Percentiles rank a stretch among this genome's conserved stretches.
phyloP scores from a whole-genome alignment of 1,140 invertebrate species.

The Trichonephila clavata region DNA sequence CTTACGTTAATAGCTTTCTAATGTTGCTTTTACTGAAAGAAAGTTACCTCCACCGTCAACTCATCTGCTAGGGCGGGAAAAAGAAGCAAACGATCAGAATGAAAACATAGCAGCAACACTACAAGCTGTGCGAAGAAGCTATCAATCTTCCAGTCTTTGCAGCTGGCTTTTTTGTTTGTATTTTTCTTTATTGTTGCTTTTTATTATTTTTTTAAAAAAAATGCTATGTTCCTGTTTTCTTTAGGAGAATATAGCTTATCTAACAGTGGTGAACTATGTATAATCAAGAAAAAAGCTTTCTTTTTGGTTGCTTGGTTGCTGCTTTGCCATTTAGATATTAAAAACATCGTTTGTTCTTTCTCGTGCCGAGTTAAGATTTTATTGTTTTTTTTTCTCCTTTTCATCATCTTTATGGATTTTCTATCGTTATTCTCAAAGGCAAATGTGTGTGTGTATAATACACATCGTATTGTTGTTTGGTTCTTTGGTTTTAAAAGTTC shows the following conservation, averaged over 20 bases:
- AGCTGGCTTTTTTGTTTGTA: neutral
- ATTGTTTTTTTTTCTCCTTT: neutral
- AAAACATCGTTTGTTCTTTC: conserved; percentile 3
- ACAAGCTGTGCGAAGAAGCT: conserved; percentile 61
- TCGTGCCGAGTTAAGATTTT: neutral
- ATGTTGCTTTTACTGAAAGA: conserved; percentile 56
- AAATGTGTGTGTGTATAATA: neutral
- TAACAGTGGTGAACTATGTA: conserved; percentile 52
- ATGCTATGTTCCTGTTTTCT: neutral
- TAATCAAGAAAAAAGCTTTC: conserved; percentile 44
- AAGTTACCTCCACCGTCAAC: conserved; percentile 35
- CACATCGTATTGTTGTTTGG: neutral
- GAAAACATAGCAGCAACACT: conserved; percentile 40
- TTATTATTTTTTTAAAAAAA: conserved; percentile 10
- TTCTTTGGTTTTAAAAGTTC: neutral
- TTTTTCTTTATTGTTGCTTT: neutral
- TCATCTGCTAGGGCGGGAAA: conserved; percentile 22
- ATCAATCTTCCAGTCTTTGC: conserved; percentile 60
- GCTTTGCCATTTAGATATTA: conserved; percentile 42
- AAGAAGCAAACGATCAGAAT: conserved; percentile 48
- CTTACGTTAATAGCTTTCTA: conserved; percentile 73
- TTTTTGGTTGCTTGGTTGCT: neutral
- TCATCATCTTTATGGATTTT: neutral
- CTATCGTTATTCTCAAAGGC: neutral
- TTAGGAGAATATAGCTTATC: conserved; percentile 14